Evolutionary conservation across 1,140 invertebrate genomes (phyloP).

Genomic region (Phenacoccus solenopsis): DNA sequence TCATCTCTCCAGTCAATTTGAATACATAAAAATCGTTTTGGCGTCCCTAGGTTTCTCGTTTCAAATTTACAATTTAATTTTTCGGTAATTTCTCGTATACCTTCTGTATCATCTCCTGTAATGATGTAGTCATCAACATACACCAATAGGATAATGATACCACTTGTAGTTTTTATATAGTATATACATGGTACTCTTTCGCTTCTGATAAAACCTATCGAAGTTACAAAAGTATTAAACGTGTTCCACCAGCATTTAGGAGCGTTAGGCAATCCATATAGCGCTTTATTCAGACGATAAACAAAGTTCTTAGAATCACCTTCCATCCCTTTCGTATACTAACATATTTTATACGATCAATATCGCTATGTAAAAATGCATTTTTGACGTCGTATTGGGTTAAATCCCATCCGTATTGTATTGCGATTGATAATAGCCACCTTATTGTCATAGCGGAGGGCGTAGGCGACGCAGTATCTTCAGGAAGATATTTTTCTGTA

Average conservation of each 20-base stretch:
- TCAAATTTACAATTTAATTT: conserved; percentile 24
- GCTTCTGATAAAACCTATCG: conserved; percentile 24
- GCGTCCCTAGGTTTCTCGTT: conserved; percentile 21
- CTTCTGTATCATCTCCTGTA: conserved; percentile 21
- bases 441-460: conserved; percentile 24
- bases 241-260: conserved; percentile 30
- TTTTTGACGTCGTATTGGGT: neutral
- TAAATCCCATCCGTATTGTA: conserved; percentile 28
- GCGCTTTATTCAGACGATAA: conserved; percentile 20
- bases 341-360: neutral
- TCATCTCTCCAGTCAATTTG: conserved; percentile 26
- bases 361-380: conserved; percentile 3
- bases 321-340: neutral
- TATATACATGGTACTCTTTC: conserved; percentile 27
- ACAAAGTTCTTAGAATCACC: neutral
- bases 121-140: conserved; percentile 34
- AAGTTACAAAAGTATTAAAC: conserved; percentile 28
- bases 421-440: conserved; percentile 29
- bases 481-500: conserved; percentile 22
- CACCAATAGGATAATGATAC: conserved; percentile 23
- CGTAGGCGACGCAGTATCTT: conserved; percentile 30
- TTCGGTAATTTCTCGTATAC: conserved; percentile 25
- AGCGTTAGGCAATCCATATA: conserved; percentile 29
- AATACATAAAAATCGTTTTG: conserved; percentile 29
- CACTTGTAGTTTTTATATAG: neutral